Evolutionary conservation across 2,797 vertebrate species (phyloP), one percentile per base, ranked within the genome.

Genomic region (Paguma larvata): DNA sequence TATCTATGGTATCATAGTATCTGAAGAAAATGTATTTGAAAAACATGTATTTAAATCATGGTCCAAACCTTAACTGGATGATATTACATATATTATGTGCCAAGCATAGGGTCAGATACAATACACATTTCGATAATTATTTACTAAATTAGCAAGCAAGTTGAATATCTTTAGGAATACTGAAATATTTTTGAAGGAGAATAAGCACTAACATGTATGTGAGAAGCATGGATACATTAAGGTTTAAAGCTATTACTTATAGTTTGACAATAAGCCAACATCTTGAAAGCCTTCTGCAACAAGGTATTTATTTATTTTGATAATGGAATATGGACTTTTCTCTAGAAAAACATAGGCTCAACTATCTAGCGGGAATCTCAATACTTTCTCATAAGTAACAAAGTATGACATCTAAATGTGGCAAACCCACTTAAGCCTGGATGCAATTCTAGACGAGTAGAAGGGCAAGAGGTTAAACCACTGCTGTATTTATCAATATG

Each of bases 391-490:
- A 94, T 95, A 56, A 82, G 90, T 97, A 68, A 98, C 82, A 95
- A 85, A 85, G 82, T 94, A 63, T 72, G 62, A 89, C 78, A 98
- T 97, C 92, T 91, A 63, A 14, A 92, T 44, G 92, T 8, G 30
- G 93, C 85, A 95, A 94, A 86, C 41, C 95, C 94, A 93, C 84
- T 97, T 93, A 96, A 80, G 77, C 78, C 95, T 96, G 89, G 23
- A 67, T 97, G 95, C 89, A 97, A 97, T 94, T 97, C 96, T 94
- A 98, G 96, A 97, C 6, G 27, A 91, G 95, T 23, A 82, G 51
- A 95, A 97, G 97, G 96, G 89, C 96, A 97, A 73, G 27, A 95
- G 97, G 97, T 97, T 98, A 98, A 97, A 96, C 84, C 96, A 72
- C 2, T 63, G 92, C 96, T 96, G 63, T 94, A 85, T 97, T 97